Conservation (phyloP, 2,888 invertebrate species). For the Gryllus longicercus region DNA sequence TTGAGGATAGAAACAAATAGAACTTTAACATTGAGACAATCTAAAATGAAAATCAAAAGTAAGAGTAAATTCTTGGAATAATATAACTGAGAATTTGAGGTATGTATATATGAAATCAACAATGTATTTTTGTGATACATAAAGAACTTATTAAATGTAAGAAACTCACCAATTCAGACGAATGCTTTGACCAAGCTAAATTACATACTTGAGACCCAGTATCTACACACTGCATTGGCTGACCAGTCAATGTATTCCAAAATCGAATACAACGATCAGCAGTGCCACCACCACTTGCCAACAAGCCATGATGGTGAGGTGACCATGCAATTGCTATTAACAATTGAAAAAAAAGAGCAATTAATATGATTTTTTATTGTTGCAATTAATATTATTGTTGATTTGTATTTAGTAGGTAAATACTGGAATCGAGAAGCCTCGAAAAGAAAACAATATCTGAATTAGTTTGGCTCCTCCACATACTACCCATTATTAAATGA, state of each 20-base stretch:
- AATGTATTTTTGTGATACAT: neutral
- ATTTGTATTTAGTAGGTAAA: neutral
- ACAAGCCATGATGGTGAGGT: conserved; percentile 93
- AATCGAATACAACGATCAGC: conserved; percentile 95
- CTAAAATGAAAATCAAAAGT: conserved; percentile 4
- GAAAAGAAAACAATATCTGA: no score
- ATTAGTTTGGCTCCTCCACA: no score
- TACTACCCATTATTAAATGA: no score
- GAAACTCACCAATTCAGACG: conserved; percentile 80
- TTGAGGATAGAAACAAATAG: neutral
- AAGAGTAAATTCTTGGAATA: neutral
- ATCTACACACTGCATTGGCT: conserved; percentile 97
- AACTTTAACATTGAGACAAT: conserved; percentile 34
- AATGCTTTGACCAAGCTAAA: conserved; percentile 97
- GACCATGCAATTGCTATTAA: conserved; percentile 91
- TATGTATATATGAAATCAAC: neutral
- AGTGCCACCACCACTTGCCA: conserved; percentile 98
- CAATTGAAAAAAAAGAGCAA: neutral
- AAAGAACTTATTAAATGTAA: conserved; percentile 44
- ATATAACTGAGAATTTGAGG: conserved; percentile 18
- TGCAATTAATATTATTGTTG: neutral
- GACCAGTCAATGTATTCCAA: conserved; percentile 97
- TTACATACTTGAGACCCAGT: conserved; percentile 98
- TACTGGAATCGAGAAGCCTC: neutral
- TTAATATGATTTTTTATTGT: no score